A percentile compares a stretch with the other conserved stretches of the same genome.
These are phyloP conservation scores for Apogon talboti DNA, from an alignment of 2,797 vertebrate species.

Conservation along the genomic window DNA sequence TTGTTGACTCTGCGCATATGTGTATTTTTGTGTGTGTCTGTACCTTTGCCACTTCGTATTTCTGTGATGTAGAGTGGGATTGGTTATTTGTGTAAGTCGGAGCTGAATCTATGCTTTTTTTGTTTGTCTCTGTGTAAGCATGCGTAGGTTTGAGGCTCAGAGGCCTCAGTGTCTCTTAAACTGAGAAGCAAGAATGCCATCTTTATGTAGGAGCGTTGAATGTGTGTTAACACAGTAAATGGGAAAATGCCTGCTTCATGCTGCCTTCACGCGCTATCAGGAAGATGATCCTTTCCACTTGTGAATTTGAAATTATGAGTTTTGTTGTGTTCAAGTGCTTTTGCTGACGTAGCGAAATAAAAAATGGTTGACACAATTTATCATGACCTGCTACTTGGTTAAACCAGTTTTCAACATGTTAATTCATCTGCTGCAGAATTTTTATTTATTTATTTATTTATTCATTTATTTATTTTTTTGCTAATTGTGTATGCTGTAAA, in stretches of 20 bases:
- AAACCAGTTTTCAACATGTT: no score
- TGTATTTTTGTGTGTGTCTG: slow-evolving; percentile 63
- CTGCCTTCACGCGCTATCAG: not conserved
- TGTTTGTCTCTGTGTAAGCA: slow-evolving; percentile 19
- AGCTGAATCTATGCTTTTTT: slow-evolving; percentile 32
- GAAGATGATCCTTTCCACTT: not conserved
- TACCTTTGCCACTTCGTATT: slow-evolving; percentile 35
- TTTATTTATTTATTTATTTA: no score
- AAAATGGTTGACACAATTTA: no score
- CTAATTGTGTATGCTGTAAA: no score
- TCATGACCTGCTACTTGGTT: no score
- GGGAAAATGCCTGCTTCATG: slow-evolving; percentile 21
- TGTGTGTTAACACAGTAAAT: slow-evolving; percentile 31
- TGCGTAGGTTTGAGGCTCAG: slow-evolving; percentile 3
- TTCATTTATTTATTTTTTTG: no score
- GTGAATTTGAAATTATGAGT: no score
- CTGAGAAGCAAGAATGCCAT: slow-evolving; percentile 24
- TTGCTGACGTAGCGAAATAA: no score
- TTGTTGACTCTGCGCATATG: slow-evolving; percentile 58
- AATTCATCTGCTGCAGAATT: no score
- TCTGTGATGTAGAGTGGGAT: slow-evolving; percentile 38
- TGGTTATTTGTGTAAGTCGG: slow-evolving; percentile 53
- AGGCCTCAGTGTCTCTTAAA: not conserved
- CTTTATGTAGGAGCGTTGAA: slow-evolving; percentile 27
- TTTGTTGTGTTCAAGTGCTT: no score